Conservation (phyloP, 2,113 vertebrate genomes). For the Neopipo cinnamomea region DNA sequence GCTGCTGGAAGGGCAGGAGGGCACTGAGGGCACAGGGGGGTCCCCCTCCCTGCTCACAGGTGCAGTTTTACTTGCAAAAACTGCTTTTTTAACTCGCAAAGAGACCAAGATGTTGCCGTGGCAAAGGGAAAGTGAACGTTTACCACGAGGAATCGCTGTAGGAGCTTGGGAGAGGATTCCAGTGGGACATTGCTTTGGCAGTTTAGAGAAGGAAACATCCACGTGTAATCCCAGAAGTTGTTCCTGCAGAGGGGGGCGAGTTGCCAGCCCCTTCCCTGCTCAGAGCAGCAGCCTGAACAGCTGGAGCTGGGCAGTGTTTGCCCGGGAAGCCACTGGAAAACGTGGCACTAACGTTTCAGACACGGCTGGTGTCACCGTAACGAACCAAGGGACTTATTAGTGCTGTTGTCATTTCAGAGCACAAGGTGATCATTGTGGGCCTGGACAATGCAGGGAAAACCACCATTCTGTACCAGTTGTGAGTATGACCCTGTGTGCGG, state of each 20-base stretch:
- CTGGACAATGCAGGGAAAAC: slow-evolving; percentile 99
- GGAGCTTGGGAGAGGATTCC: neutral
- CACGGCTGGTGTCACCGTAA: neutral
- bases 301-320: neutral
- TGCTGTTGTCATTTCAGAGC: slow-evolving; percentile 81
- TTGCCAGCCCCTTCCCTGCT: neutral
- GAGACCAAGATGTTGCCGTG: rapidly evolving
- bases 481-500: slow-evolving; percentile 75
- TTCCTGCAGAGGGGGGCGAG: neutral
- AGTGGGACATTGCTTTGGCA: rapidly evolving
- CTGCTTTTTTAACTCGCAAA: neutral
- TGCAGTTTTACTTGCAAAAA: no score
- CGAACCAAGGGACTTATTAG: neutral
- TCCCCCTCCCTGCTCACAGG: no score
- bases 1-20: neutral
- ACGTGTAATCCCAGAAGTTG: neutral
- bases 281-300: rapidly evolving
- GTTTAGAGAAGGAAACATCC: neutral
- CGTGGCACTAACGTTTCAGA: neutral
- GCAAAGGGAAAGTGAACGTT: neutral
- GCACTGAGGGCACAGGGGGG: neutral
- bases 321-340: neutral
- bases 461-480: slow-evolving; percentile 99
- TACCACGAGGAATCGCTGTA: no score
- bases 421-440: slow-evolving; percentile 99